These are phyloP conservation scores for Natrix natrix DNA, from an alignment of 2,797 vertebrate species.

Conservation along the genomic window DNA sequence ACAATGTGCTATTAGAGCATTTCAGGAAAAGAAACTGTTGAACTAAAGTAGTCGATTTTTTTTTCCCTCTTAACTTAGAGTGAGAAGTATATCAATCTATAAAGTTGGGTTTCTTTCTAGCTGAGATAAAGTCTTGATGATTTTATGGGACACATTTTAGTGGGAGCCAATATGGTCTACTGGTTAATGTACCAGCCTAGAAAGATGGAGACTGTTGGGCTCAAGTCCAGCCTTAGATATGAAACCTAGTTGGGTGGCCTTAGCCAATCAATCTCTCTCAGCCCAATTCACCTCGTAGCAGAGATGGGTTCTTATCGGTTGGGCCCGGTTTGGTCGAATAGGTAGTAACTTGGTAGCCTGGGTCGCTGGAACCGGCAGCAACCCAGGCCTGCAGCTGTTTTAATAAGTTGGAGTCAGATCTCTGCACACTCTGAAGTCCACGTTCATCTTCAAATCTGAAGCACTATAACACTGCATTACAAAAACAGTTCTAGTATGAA, in stretches of 20 bases:
- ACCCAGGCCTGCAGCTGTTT: neutral
- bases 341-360: too few relatives aligned
- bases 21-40: slow-evolving; percentile 37
- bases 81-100: slow-evolving; percentile 10
- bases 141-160: neutral
- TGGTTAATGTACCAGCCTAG: neutral
- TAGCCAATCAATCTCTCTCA: too few relatives aligned
- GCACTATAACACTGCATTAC: neutral
- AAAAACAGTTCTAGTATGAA: neutral
- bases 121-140: neutral
- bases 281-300: too few relatives aligned
- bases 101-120: neutral
- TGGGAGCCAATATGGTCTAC: neutral
- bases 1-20: slow-evolving; percentile 38
- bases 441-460: neutral
- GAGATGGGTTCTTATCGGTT: too few relatives aligned
- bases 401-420: neutral
- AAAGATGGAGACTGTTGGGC: too few relatives aligned
- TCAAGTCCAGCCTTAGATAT: too few relatives aligned
- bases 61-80: slow-evolving; percentile 24
- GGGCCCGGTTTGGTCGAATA: too few relatives aligned
- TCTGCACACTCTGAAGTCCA: neutral
- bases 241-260: too few relatives aligned
- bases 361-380: too few relatives aligned
- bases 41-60: slow-evolving; percentile 43